These are phyloP conservation scores for Procambarus virginalis DNA, from an alignment of 1,140 invertebrate species.

Conservation along the genomic window DNA sequence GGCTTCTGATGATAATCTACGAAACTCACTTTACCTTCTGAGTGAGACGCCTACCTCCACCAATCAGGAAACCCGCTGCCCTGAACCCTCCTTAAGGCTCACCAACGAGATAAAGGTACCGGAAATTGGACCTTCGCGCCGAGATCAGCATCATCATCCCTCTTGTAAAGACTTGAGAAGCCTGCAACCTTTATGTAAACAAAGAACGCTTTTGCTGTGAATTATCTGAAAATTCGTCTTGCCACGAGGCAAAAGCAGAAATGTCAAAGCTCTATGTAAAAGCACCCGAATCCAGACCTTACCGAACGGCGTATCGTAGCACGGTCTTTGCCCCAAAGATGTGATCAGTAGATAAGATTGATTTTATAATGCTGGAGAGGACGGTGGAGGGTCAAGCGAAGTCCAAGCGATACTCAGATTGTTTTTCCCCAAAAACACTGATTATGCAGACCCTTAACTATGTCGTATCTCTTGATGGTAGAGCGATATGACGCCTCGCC, in stretches of 20 bases:
- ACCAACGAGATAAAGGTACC: background rate
- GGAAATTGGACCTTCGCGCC: background rate
- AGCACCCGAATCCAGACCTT: background rate
- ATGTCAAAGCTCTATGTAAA: background rate
- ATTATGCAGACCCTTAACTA: background rate
- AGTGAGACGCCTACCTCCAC: background rate
- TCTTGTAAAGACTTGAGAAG: background rate
- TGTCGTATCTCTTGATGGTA: background rate
- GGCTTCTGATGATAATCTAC: background rate
- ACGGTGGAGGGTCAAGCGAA: background rate
- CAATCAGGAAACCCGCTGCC: background rate
- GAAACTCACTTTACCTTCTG: background rate
- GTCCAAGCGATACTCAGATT: background rate
- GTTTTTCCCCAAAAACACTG: background rate
- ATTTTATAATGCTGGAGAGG: background rate
- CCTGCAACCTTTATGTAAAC: background rate
- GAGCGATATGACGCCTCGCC: background rate
- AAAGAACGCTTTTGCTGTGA: no score
- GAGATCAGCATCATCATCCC: background rate
- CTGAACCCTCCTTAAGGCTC: background rate
- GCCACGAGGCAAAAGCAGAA: background rate
- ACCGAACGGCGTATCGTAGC: background rate
- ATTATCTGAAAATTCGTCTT: background rate
- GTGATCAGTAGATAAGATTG: background rate
- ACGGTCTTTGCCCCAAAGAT: background rate